phyloP scores from a whole-genome alignment of 2,888 invertebrate genomes.

The Mimas tiliae region DNA sequence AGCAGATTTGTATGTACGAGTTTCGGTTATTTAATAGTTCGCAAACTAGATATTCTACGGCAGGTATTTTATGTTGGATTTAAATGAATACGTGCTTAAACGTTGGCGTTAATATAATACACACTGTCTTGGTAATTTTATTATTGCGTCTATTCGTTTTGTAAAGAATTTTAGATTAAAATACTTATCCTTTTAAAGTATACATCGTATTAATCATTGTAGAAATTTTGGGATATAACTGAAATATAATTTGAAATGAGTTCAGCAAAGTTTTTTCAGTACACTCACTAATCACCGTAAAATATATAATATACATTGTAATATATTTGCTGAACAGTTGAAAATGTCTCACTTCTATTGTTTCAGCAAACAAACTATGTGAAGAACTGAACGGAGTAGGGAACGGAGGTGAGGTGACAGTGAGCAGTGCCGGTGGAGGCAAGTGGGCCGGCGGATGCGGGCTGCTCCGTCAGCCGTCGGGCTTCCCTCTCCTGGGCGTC shows the following conservation, averaged over 20 bases:
- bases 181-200: too few relatives aligned
- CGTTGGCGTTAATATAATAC: background rate
- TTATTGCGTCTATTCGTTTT: too few relatives aligned
- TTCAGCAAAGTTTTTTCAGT: too few relatives aligned
- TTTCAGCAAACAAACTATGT: constrained; percentile 76
- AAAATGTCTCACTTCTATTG: constrained; percentile 36
- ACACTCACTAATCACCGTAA: too few relatives aligned
- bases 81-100: background rate
- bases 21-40: constrained; percentile 52
- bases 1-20: constrained; percentile 72
- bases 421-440: constrained; percentile 70
- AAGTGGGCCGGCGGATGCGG: constrained; percentile 87
- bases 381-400: constrained; percentile 75
- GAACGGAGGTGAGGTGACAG: constrained; percentile 65
- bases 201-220: too few relatives aligned
- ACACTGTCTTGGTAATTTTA: background rate
- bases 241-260: background rate
- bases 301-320: background rate
- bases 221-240: too few relatives aligned
- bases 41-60: constrained; percentile 24
- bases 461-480: constrained; percentile 86
- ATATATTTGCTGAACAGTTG: background rate
- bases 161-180: too few relatives aligned
- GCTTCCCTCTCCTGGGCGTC: constrained; percentile 85
- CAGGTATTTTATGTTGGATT: constrained; percentile 29